These are phyloP conservation scores for Entomobrya multifasciata DNA, from an alignment of 2,888 invertebrate species.

Conservation along the genomic window DNA sequence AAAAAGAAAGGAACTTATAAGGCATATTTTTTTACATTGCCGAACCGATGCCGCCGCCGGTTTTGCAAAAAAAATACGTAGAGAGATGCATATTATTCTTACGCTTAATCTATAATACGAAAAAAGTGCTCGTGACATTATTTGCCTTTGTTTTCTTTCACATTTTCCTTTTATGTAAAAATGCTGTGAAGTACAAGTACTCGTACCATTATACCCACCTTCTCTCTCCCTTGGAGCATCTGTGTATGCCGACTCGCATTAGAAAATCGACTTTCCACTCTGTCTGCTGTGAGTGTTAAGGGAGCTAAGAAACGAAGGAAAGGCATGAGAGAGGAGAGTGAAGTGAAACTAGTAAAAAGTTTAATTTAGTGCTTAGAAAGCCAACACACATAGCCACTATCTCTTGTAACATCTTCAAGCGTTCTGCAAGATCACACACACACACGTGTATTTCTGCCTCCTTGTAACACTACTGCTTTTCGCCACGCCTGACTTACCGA, in stretches of 20 bases:
- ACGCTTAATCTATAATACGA: neutral
- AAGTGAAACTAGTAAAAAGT: slow-evolving; percentile 48
- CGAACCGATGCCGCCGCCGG: neutral
- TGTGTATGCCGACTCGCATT: slow-evolving; percentile 60
- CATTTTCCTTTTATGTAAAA: neutral
- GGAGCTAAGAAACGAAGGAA: slow-evolving; percentile 8
- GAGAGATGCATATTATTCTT: neutral
- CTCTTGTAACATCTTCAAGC: slow-evolving; percentile 11
- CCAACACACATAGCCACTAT: slow-evolving; percentile 32
- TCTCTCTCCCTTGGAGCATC: slow-evolving; percentile 37
- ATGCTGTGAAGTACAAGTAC: neutral
- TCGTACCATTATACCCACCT: neutral
- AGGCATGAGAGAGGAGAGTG: slow-evolving; percentile 34
- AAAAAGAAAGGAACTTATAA: too few relatives aligned
- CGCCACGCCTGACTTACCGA: neutral
- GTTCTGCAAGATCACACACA: slow-evolving; percentile 50
- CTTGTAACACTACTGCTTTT: neutral
- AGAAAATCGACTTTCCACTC: slow-evolving; percentile 50
- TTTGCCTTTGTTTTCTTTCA: neutral
- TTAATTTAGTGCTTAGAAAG: slow-evolving; percentile 59
- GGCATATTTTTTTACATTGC: too few relatives aligned
- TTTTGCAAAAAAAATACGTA: slow-evolving; percentile 21
- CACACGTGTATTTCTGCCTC: slow-evolving; percentile 8
- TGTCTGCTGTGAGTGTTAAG: slow-evolving; percentile 50
- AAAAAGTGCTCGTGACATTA: slow-evolving; percentile 22